Percentiles rank a stretch among this genome's conserved stretches.
Evolutionary conservation across 2,797 vertebrate genomes (phyloP).

Genomic region (Tauraco hartlaubi): DNA sequence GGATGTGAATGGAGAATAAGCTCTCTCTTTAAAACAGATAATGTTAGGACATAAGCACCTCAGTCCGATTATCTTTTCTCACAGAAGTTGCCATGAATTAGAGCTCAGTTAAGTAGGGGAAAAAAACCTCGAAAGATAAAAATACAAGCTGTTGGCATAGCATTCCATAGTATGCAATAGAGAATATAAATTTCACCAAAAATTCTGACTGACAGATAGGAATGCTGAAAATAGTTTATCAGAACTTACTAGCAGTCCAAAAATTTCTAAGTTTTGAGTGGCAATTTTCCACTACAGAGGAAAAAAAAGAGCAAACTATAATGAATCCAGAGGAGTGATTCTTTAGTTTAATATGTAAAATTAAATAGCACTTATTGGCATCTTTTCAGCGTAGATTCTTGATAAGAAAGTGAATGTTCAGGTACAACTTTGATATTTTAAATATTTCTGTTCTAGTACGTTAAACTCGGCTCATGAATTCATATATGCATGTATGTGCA

Average conservation of each 20-base stretch:
- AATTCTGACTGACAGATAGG: neutral
- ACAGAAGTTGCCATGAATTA: neutral
- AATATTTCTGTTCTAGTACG: neutral
- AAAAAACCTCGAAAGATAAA: neutral
- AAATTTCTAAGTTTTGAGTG: neutral
- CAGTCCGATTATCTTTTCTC: neutral
- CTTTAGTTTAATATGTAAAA: neutral
- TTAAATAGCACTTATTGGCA: neutral
- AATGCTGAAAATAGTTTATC: neutral
- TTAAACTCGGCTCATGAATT: neutral
- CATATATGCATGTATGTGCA: neutral
- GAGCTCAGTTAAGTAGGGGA: neutral
- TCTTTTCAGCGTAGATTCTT: neutral
- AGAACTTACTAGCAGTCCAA: neutral
- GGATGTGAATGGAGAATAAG: neutral
- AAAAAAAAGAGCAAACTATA: neutral
- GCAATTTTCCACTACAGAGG: neutral
- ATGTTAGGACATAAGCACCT: neutral
- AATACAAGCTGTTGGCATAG: neutral
- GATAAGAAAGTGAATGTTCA: neutral
- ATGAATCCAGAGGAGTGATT: neutral
- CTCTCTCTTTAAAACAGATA: neutral
- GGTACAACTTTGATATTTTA: neutral
- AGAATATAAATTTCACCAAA: neutral
- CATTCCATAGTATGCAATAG: neutral